These are phyloP conservation scores for Poeciliopsis occidentalis DNA, from an alignment of 2,113 vertebrate species.

Conservation along the genomic window DNA sequence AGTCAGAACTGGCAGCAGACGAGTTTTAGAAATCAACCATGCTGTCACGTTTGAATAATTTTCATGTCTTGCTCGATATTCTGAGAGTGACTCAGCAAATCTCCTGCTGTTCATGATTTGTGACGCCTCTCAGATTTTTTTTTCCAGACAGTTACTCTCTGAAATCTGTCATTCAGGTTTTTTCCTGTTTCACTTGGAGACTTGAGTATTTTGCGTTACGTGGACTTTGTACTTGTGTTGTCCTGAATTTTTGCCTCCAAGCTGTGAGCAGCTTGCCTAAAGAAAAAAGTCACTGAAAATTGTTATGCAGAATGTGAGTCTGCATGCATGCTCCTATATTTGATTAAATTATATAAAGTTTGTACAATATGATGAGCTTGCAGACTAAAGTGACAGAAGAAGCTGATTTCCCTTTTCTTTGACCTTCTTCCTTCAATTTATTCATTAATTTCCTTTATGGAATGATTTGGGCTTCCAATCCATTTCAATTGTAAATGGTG, in stretches of 20 bases:
- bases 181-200: conserved; percentile 10
- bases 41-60: not conserved
- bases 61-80: not conserved
- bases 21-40: conserved; percentile 1
- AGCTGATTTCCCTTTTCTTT: not conserved
- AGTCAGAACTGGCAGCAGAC: not conserved
- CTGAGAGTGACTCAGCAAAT: conserved; percentile 21
- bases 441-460: not conserved
- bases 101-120: conserved; percentile 30
- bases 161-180: not conserved
- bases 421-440: not conserved
- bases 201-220: not conserved
- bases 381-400: not conserved
- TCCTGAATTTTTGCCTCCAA: not conserved
- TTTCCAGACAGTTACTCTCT: not conserved
- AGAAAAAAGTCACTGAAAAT: not conserved
- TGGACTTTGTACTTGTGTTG: not conserved
- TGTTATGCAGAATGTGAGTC: not conserved
- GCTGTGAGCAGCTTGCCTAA: not conserved
- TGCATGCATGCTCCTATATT: not conserved
- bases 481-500: not conserved
- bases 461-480: not conserved
- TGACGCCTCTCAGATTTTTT: not conserved
- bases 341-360: not conserved
- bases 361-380: not conserved